These are phyloP conservation scores for Rhincodon typus DNA, from an alignment of 2,797 vertebrate species.

Conservation along the genomic window DNA sequence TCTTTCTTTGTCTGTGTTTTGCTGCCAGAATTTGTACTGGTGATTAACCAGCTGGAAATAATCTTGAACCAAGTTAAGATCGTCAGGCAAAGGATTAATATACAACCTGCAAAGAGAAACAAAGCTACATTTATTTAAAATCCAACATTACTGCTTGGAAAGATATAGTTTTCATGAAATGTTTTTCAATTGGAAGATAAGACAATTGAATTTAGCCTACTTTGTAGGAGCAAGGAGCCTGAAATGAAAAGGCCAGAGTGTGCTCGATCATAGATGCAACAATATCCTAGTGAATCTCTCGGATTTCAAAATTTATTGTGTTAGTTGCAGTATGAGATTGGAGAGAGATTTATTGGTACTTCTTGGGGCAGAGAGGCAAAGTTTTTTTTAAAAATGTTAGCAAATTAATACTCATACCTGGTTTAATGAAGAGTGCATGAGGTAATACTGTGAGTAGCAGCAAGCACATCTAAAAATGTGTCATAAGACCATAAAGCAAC, in stretches of 20 bases:
- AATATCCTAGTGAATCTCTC: not conserved
- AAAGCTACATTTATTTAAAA: not conserved
- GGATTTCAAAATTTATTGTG: not conserved
- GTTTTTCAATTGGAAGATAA: not conserved
- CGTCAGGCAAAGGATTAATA: conserved; percentile 33
- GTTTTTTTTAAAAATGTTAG: not conserved
- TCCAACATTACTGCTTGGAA: not conserved
- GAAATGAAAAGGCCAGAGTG: not conserved
- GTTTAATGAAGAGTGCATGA: not conserved
- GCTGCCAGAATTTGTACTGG: not conserved
- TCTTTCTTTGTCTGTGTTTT: not conserved
- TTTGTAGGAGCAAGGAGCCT: not conserved
- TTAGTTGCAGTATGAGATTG: not conserved
- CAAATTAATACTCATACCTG: not conserved
- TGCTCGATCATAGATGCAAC: not conserved
- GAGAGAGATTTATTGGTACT: not conserved
- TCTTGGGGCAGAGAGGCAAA: not conserved
- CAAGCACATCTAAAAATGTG: too few relatives aligned
- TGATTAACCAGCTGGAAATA: conserved; percentile 39
- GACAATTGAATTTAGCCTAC: not conserved
- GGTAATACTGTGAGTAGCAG: too few relatives aligned
- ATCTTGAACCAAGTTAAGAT: conserved; percentile 39
- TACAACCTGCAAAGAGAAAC: conserved; percentile 35
- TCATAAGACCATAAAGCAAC: too few relatives aligned
- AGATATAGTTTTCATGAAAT: not conserved